Evolutionary conservation across 1,140 invertebrate species (phyloP), one percentile per base, ranked within the genome.

Genomic region (Caenorhabditis inopinata): DNA sequence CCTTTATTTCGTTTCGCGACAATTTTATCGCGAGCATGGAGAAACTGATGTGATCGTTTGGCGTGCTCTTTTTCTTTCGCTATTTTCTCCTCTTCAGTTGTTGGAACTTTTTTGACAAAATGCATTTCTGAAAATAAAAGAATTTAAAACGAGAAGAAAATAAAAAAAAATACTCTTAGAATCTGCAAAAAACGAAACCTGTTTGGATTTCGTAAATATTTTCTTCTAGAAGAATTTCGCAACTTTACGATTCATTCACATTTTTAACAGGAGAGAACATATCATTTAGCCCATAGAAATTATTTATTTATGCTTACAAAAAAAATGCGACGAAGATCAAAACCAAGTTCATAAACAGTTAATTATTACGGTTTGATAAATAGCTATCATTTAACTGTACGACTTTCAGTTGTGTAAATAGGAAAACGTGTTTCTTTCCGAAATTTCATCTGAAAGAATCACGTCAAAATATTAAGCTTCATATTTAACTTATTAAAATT

Each of bases 51-150:
- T 5, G 53, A 38, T 45, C 53, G 23, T 29, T 45, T 48, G 2
- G 46, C 11, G 11, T 58, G 46, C 74, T 62, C 48, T 27, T 58
- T 68, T n/a, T 51, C 74, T 49, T 46, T 76, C 1, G 51, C 73
- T 0, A 23, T 25, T 49, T 74, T 46, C 25, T 81, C 73, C 45
- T 81, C 73, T n/a, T 75, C 79, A 27, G 79, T 76, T 14, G 79
- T 76, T 6, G 79, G 79, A 29, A 49, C 74, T 51, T 81, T 81
- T 48, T 81, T 81, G 35, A 81, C 79, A 74, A 76, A 81, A 81
- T 81, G 79, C 79, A 81, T 81, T 12, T 42, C 6, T 14, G 38
- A 42, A 42, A 42, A 42, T 7, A 14, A 42, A 5, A 42, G 38
- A 14, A 14, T 42, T 5, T 7, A 42, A 5, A 42, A 5, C 38